A percentile compares a stretch with the other conserved stretches of the same genome.
phyloP scores from a whole-genome alignment of 2,113 vertebrate species.

The Delphinus delphis region DNA sequence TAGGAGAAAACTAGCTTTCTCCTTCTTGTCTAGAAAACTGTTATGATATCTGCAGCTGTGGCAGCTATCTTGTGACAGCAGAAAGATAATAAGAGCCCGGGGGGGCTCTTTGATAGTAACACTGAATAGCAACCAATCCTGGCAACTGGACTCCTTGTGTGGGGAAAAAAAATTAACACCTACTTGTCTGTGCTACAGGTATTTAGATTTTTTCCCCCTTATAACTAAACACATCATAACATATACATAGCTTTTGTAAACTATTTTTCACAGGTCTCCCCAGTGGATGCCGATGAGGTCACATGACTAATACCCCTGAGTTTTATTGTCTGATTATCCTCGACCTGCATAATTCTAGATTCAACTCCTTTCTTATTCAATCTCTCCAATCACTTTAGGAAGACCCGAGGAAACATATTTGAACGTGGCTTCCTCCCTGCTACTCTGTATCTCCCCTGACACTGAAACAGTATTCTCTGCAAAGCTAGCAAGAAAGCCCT shows the following conservation, averaged over 20 bases:
- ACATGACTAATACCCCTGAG: not conserved
- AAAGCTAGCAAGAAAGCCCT: not conserved
- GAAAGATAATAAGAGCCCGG: constrained; percentile 47
- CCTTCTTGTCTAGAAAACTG: constrained; percentile 38
- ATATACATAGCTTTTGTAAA: not conserved
- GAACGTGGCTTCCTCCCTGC: not conserved
- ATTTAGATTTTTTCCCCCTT: not conserved
- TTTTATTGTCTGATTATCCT: not conserved
- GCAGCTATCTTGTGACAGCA: constrained; percentile 44
- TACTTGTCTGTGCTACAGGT: not conserved
- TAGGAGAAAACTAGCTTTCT: constrained; percentile 39
- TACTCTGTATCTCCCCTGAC: not conserved
- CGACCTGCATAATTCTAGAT: not conserved
- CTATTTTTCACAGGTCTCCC: not conserved
- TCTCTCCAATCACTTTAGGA: not conserved
- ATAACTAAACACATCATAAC: not conserved
- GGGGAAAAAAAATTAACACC: not conserved
- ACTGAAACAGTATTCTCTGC: not conserved
- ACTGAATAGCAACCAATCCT: constrained; percentile 39
- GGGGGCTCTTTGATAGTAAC: constrained; percentile 42
- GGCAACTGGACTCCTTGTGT: not conserved
- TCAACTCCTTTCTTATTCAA: not conserved
- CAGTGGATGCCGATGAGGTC: not conserved
- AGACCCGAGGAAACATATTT: not conserved
- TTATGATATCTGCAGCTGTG: constrained; percentile 36